Evolutionary conservation across 2,113 vertebrate genomes (phyloP).

Genomic region (Oreochromis tanganicae): DNA sequence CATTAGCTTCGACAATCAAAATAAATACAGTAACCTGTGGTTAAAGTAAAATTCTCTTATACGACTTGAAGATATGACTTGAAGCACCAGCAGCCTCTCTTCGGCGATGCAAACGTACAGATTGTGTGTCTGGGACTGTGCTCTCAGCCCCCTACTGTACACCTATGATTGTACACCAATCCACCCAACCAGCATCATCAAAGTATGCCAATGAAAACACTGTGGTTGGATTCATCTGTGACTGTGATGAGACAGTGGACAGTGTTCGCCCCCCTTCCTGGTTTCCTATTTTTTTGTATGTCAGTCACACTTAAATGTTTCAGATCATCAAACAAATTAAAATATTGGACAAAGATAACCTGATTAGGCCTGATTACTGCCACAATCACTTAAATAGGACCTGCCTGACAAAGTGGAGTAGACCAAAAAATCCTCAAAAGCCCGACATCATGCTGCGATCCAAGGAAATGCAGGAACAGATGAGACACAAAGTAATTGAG

Average conservation of each 20-base stretch:
- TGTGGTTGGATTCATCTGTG: background rate
- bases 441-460: background rate
- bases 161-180: background rate
- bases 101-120: background rate
- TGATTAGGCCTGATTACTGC: background rate
- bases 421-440: background rate
- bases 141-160: background rate
- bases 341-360: background rate
- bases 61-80: background rate
- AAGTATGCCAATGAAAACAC: background rate
- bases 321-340: background rate
- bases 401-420: background rate
- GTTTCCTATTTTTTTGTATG: background rate
- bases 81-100: background rate
- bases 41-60: background rate
- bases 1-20: background rate
- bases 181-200: background rate
- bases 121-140: background rate
- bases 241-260: background rate
- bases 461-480: background rate
- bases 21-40: background rate
- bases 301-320: background rate
- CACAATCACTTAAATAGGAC: background rate
- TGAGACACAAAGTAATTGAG: background rate
- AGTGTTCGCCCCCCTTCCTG: background rate